A percentile compares a stretch with the other conserved stretches of the same genome.
Evolutionary conservation across 1,140 invertebrate genomes (phyloP).

Genomic region (Gonioctena quinquepunctata): DNA sequence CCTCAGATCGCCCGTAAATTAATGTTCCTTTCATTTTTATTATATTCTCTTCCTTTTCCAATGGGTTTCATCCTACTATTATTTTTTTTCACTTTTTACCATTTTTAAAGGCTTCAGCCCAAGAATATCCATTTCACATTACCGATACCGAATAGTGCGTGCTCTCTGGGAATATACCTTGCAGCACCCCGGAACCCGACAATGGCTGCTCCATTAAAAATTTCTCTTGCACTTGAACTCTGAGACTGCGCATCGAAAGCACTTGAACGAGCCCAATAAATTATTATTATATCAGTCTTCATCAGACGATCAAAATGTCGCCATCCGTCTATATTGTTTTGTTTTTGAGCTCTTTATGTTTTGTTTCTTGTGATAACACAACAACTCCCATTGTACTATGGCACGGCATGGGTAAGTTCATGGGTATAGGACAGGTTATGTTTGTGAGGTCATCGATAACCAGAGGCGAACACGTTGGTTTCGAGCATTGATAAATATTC

Average conservation of each 20-base stretch:
- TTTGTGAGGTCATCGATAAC: neutral
- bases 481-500: too few relatives aligned
- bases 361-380: neutral
- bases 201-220: neutral
- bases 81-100: too few relatives aligned
- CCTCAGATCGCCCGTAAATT: too few relatives aligned
- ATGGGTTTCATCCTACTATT: too few relatives aligned
- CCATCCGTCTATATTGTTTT: neutral
- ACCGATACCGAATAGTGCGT: too few relatives aligned
- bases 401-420: conserved; percentile 78
- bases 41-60: too few relatives aligned
- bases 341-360: neutral
- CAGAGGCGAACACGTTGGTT: neutral
- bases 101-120: too few relatives aligned
- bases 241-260: neutral
- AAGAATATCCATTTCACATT: too few relatives aligned
- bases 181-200: too few relatives aligned
- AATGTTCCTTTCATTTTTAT: too few relatives aligned
- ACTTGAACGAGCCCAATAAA: neutral
- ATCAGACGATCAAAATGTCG: neutral
- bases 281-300: neutral
- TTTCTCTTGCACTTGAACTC: neutral
- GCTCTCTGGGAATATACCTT: too few relatives aligned
- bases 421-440: neutral
- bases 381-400: conserved; percentile 71